Evolutionary conservation across 2,888 invertebrate species (phyloP).

Genomic region (Oxycera nigricornis): DNA sequence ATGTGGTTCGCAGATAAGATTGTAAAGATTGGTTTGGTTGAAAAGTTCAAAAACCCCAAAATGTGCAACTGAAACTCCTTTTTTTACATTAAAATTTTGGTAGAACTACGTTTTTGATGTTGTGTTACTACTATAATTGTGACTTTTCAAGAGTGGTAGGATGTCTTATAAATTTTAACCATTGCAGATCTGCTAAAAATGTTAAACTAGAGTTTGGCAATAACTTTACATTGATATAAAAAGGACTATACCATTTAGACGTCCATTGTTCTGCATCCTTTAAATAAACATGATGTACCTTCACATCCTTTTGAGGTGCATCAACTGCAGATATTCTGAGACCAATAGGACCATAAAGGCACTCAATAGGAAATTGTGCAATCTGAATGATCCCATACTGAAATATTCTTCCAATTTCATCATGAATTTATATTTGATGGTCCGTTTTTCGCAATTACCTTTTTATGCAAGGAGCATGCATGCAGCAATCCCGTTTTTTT

Average conservation of each 20-base stretch:
- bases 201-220: too few species aligned
- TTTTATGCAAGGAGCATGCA: neutral
- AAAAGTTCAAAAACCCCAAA: constrained; percentile 46
- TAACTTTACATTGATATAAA: too few species aligned
- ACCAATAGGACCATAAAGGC: neutral
- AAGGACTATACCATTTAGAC: too few species aligned
- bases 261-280: too few species aligned
- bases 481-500: neutral
- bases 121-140: neutral
- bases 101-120: neutral
- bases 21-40: neutral
- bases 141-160: neutral
- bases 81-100: neutral
- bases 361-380: neutral
- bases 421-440: neutral
- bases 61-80: constrained; percentile 45
- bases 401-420: neutral
- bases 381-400: neutral
- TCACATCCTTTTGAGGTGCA: neutral
- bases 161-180: too few species aligned
- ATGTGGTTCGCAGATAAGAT: neutral
- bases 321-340: neutral
- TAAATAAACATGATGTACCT: too few species aligned
- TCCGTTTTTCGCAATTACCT: neutral
- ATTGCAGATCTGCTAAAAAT: too few species aligned